Base-by-base conservation (phyloP, 2,888 invertebrate genomes). In the Leucania comma region DNA sequence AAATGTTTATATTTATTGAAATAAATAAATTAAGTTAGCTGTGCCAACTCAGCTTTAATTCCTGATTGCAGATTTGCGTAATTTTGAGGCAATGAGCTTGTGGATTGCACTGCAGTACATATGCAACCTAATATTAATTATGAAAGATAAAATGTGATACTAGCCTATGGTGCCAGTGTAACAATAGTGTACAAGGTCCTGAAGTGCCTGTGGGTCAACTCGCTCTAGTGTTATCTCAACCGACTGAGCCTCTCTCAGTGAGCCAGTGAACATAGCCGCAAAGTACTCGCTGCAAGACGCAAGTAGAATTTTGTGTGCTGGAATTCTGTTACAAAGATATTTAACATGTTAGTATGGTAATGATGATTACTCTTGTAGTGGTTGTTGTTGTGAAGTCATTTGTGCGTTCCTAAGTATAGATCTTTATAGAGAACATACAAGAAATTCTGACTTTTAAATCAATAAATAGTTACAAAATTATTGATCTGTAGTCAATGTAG, bases 221-320 rank as follows among this genome's bases (percentile, higher is more conserved):
- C 98, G 97, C 81, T 98, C 97, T 84, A 99, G 95, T 72, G 97
- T 98, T 50, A 99, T 97, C 95, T 99, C 98, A 78, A 97, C 97
- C 92, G 98, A 97, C 77, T 97, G 97, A 9, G 98, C 97, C 95
- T 99, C 99, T 82, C 97, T 96, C 78, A 99, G 95, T 69, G 98
- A 98, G 70, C 98, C 98, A 35, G 98, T 99, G 91, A 99, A 99
- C 99, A 99, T 99, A 56, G 98, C 99, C 57, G 98, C 98, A 96
- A 99, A 99, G 93, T 99, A 99, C 93, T 99, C 98, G 85, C 99
- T 99, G 72, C 98, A 98, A 56, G 99, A 98, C 85, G 98, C 98
- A 80, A 99, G 96, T 65, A 99, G 98, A 81, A 99, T 96, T 88
- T 98, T 98, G 94, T 98, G 98, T 38, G 98, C 98, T 78, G 97